A percentile compares a stretch with the other conserved stretches of the same genome.
Evolutionary conservation across 2,113 vertebrate species (phyloP).

Genomic region (Ammodramus savannarum): DNA sequence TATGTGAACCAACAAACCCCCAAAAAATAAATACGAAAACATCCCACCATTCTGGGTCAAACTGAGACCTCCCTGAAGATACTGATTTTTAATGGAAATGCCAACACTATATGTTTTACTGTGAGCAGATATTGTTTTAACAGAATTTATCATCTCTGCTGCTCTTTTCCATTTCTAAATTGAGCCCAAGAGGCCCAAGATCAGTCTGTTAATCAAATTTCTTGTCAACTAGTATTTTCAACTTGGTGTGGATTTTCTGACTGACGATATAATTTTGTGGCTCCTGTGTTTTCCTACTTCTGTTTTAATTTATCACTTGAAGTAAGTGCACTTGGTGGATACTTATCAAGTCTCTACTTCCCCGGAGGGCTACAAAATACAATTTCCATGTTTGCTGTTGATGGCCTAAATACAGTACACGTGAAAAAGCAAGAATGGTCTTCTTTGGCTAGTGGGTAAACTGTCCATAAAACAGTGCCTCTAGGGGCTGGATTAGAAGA

Average conservation of each 20-base stretch:
- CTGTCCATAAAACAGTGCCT: constrained; percentile 42
- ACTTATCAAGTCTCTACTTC: constrained; percentile 75
- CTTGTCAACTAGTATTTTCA: constrained; percentile 65
- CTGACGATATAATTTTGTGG: constrained; percentile 77
- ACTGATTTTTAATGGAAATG: constrained; percentile 18
- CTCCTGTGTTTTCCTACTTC: constrained; percentile 71
- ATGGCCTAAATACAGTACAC: constrained; percentile 73
- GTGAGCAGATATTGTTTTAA: background rate
- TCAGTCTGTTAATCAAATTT: constrained; percentile 66
- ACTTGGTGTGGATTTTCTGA: constrained; percentile 69
- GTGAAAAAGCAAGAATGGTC: constrained; percentile 45
- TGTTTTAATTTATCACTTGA: constrained; percentile 84
- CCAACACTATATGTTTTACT: background rate
- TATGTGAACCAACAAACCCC: background rate
- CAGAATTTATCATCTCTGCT: constrained; percentile 35
- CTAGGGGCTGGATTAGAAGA: constrained; percentile 49
- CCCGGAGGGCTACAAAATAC: constrained; percentile 73
- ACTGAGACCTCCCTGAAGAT: background rate
- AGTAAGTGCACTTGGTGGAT: constrained; percentile 71
- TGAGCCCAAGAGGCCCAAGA: constrained; percentile 69
- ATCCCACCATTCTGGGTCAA: background rate
- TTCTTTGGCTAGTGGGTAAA: constrained; percentile 52
- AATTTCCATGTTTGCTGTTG: constrained; percentile 76
- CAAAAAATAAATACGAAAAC: background rate
- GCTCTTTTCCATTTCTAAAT: constrained; percentile 62